Evolutionary conservation across 35 echinoderm and acorn worm genomes (phyloP).

Genomic region (Heliocidaris tuberculata): DNA sequence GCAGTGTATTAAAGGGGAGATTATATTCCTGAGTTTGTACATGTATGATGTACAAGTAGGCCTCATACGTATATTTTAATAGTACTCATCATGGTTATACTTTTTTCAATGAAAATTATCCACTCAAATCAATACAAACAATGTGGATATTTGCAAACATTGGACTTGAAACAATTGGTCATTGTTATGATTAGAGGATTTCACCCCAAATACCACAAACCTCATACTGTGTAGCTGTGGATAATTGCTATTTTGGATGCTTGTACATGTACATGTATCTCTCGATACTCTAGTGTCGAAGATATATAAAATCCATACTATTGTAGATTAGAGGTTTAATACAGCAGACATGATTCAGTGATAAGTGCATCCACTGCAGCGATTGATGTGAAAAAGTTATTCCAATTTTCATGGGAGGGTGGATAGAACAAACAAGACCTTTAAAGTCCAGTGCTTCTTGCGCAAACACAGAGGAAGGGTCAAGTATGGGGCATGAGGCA

Average conservation of each 20-base stretch:
- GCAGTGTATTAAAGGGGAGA: background rate
- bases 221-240: too few species aligned
- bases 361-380: background rate
- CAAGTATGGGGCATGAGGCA: background rate
- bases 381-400: background rate
- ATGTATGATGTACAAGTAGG: too few species aligned
- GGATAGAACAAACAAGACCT: background rate
- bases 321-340: background rate
- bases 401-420: constrained; percentile 9
- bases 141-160: too few species aligned
- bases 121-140: too few species aligned
- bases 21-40: background rate
- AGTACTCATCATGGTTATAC: too few species aligned
- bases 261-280: too few species aligned
- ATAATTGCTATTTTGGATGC: too few species aligned
- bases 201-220: too few species aligned
- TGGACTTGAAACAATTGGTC: too few species aligned
- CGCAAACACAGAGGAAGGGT: background rate
- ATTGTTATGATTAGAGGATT: too few species aligned
- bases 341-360: background rate
- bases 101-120: too few species aligned
- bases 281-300: background rate
- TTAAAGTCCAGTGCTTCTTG: background rate
- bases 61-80: too few species aligned
- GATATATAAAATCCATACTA: background rate